Percentiles rank a stretch among this genome's conserved stretches.
These are phyloP conservation scores for Dendroctonus valens DNA, from an alignment of 1,140 invertebrate species.

Conservation along the genomic window DNA sequence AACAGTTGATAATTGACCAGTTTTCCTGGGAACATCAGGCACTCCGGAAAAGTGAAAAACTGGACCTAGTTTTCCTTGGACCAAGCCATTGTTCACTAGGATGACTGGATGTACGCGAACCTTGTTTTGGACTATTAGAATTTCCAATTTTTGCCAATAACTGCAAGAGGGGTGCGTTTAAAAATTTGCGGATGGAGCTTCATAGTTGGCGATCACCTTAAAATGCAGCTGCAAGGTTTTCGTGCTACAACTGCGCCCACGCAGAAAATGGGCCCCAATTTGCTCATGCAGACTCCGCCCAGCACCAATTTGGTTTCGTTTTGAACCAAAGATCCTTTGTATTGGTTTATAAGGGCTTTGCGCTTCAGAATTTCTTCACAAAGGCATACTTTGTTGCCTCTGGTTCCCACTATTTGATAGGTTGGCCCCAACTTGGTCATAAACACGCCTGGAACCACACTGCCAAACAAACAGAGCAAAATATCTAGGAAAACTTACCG, in stretches of 20 bases:
- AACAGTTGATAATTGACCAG: neutral
- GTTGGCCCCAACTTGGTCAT: conserved; percentile 24
- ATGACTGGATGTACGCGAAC: conserved; percentile 25
- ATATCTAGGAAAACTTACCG: conserved; percentile 2
- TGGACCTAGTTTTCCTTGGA: conserved; percentile 19
- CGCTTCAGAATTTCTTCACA: conserved; percentile 17
- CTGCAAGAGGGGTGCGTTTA: neutral
- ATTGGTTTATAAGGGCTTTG: conserved; percentile 8
- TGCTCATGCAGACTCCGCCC: conserved; percentile 24
- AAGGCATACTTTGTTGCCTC: conserved; percentile 16
- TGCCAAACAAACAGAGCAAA: neutral
- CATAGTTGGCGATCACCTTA: neutral
- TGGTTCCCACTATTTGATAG: conserved; percentile 6
- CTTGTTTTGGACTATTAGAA: conserved; percentile 17
- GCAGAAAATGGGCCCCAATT: conserved; percentile 22
- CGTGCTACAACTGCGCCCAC: conserved; percentile 13
- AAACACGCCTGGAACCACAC: conserved; percentile 2
- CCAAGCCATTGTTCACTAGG: conserved; percentile 40
- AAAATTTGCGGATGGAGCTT: neutral
- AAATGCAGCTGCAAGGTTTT: conserved; percentile 31
- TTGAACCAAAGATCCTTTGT: neutral
- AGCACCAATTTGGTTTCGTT: conserved; percentile 24
- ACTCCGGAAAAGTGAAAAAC: conserved; percentile 18
- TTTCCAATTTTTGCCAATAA: conserved; percentile 20
- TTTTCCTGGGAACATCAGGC: neutral